Evolutionary conservation across 2,113 vertebrate genomes (phyloP).

Genomic region (Ctenomys sociabilis): DNA sequence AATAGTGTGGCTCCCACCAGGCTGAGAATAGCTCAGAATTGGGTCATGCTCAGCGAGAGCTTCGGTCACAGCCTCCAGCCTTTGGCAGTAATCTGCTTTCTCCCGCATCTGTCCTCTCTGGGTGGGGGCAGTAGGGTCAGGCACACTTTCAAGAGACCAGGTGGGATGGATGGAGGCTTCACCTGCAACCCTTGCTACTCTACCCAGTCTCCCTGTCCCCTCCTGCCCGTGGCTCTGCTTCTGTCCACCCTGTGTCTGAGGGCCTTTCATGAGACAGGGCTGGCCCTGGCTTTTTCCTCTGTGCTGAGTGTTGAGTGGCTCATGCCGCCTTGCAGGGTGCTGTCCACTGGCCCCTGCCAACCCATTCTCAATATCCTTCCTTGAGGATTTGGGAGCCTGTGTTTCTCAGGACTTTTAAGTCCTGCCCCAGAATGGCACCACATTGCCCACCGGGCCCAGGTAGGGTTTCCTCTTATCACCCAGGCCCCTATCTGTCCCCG

Average conservation of each 20-base stretch:
- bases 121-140: background rate
- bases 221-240: background rate
- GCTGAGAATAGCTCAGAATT: slow-evolving; percentile 81
- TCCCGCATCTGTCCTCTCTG: slow-evolving; percentile 65
- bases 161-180: background rate
- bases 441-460: background rate
- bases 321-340: background rate
- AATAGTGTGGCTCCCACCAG: slow-evolving; percentile 68
- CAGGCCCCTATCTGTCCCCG: too few species aligned
- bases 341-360: background rate
- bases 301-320: background rate
- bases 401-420: background rate
- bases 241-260: background rate
- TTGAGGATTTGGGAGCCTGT: background rate
- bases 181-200: background rate
- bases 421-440: background rate
- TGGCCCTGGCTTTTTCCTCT: background rate
- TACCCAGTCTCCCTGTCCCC: background rate
- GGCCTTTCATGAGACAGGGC: background rate
- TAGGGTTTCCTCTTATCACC: background rate
- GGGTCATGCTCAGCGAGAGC: slow-evolving; percentile 70
- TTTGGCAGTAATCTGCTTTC: slow-evolving; percentile 75
- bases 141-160: background rate
- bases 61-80: slow-evolving; percentile 71
- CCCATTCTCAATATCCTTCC: background rate